These are phyloP conservation scores for Spisula subtruncata DNA, from an alignment of 2,888 invertebrate genomes.

Conservation along the genomic window DNA sequence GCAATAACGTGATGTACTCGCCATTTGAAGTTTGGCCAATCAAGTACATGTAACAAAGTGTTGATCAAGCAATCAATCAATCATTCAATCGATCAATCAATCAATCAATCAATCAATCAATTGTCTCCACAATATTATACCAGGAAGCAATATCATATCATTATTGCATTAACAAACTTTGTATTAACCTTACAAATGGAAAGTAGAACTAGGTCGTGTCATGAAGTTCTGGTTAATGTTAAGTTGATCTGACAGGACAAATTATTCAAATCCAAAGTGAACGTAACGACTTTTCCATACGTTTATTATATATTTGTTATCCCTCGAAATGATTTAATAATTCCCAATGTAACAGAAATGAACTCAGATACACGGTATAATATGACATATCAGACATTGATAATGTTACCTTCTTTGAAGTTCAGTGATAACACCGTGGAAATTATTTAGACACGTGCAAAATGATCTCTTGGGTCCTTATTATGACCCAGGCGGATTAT, in stretches of 20 bases:
- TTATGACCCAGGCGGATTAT: conserved; percentile 2
- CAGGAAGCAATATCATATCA: no score
- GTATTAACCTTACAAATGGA: neutral
- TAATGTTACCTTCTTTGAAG: neutral
- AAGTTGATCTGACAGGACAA: neutral
- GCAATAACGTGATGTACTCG: no score
- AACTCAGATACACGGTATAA: neutral
- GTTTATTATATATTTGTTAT: neutral
- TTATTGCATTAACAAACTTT: no score
- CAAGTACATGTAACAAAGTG: no score
- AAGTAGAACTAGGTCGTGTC: neutral
- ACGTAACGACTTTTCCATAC: neutral
- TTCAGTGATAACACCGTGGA: neutral
- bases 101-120: no score
- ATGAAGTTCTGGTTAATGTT: neutral
- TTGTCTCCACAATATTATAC: no score
- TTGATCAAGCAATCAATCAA: no score
- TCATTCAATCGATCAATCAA: no score
- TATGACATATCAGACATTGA: neutral
- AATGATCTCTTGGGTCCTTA: neutral
- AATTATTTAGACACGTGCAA: neutral
- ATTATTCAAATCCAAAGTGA: neutral
- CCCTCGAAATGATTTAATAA: neutral
- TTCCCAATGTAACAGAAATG: conserved; percentile 4
- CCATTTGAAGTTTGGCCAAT: no score